These are phyloP conservation scores for Phrynocephalus forsythii DNA, from an alignment of 2,797 vertebrate species.

Conservation along the genomic window DNA sequence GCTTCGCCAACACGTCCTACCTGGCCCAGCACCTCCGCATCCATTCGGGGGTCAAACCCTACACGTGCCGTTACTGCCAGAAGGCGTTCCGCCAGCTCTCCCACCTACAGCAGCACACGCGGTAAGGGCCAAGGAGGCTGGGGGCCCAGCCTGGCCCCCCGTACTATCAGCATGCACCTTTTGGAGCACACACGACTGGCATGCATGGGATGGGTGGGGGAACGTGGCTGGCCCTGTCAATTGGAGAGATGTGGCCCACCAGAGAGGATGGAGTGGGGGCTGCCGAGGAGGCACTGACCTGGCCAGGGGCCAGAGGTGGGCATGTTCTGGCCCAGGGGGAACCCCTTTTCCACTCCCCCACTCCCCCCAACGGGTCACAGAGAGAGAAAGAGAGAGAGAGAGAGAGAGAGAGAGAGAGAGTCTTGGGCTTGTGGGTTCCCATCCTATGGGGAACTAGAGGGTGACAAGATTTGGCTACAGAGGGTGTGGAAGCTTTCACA, in stretches of 20 bases:
- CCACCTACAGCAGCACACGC: constrained; percentile 99
- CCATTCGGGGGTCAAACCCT: constrained; percentile 98
- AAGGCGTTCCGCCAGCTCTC: constrained; percentile 97
- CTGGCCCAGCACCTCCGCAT: constrained; percentile 98
- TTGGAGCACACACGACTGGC: constrained; percentile 81
- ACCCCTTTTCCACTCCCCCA: constrained; percentile 59
- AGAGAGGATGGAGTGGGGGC: constrained; percentile 75
- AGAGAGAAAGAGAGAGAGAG: constrained; percentile 70
- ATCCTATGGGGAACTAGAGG: constrained; percentile 46
- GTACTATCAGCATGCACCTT: constrained; percentile 79
- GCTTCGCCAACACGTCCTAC: constrained; percentile 99
- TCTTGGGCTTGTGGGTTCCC: constrained; percentile 61
- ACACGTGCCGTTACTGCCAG: constrained; percentile 94
- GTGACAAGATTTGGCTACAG: constrained; percentile 40
- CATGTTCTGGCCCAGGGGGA: constrained; percentile 64
- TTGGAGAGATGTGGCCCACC: constrained; percentile 68
- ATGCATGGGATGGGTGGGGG: constrained; percentile 82
- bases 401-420: constrained; percentile 53
- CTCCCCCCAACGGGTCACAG: constrained; percentile 56
- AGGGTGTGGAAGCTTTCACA: constrained; percentile 66
- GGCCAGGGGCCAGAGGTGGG: constrained; percentile 69
- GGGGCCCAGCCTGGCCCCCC: constrained; percentile 80
- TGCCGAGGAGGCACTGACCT: constrained; percentile 72
- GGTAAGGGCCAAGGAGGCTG: constrained; percentile 87
- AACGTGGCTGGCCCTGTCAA: constrained; percentile 70